phyloP scores from a whole-genome alignment of 2,888 invertebrate genomes.

The Cryptocephalus moraei region DNA sequence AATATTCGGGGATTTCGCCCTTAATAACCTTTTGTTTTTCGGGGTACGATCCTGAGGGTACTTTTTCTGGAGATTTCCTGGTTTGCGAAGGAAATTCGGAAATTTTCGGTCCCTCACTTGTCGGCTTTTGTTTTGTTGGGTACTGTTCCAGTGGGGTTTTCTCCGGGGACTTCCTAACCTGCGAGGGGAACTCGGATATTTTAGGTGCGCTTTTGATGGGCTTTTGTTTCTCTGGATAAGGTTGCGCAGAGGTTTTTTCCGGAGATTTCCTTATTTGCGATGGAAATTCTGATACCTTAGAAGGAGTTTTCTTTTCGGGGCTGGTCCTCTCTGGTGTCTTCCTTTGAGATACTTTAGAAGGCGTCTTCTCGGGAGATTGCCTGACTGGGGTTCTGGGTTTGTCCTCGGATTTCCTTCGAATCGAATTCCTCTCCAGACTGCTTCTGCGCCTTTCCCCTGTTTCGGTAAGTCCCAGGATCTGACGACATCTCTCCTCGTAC shows the following conservation, averaged over 20 bases:
- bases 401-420: slow-evolving; percentile 13
- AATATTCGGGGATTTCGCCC: too few species aligned
- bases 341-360: slow-evolving; percentile 1
- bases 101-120: slow-evolving; percentile 11
- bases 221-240: slow-evolving; percentile 5
- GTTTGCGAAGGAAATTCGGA: slow-evolving; percentile 21
- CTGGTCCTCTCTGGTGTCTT: slow-evolving; percentile 8
- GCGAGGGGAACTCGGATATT: slow-evolving; percentile 19
- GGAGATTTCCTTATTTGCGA: slow-evolving; percentile 17
- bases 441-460: slow-evolving; percentile 23
- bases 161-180: slow-evolving; percentile 20
- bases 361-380: slow-evolving; percentile 6
- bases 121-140: slow-evolving; percentile 6
- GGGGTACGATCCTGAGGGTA: slow-evolving; percentile 11
- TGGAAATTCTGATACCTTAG: slow-evolving; percentile 17
- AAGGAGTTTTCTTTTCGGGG: slow-evolving; percentile 10
- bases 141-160: slow-evolving; percentile 13
- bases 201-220: slow-evolving; percentile 6
- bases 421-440: slow-evolving; percentile 13
- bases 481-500: slow-evolving; percentile 61
- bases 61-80: slow-evolving; percentile 13
- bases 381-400: slow-evolving; percentile 4
- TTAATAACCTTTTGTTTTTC: slow-evolving; percentile 11
- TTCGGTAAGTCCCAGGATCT: slow-evolving; percentile 55
- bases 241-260: slow-evolving; percentile 9